Conservation (phyloP, 2,797 vertebrate genomes). For the Pyrocephalus nanus region DNA sequence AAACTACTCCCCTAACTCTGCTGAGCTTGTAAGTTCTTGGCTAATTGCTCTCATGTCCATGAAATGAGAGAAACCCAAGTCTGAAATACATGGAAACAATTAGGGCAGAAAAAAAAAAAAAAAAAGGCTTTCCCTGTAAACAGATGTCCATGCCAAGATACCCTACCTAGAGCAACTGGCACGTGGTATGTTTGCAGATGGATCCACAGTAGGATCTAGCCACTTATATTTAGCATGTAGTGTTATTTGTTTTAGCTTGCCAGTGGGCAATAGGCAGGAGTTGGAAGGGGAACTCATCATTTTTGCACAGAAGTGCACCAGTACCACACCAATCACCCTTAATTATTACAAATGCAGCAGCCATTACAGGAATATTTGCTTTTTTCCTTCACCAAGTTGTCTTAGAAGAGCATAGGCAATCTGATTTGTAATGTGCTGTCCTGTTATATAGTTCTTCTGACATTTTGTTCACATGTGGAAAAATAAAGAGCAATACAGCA, state of each 20-base stretch:
- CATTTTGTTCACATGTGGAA: not conserved
- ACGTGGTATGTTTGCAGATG: slow-evolving; percentile 60
- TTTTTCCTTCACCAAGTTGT: not conserved
- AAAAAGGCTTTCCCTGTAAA: slow-evolving; percentile 50
- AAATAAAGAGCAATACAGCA: not conserved
- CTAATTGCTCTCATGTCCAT: slow-evolving; percentile 64
- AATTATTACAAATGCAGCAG: not conserved
- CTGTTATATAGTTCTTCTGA: accelerated
- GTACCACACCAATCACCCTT: not conserved
- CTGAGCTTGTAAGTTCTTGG: slow-evolving; percentile 64
- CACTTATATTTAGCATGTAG: slow-evolving; percentile 57
- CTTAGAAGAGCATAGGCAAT: not conserved
- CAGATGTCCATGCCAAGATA: slow-evolving; percentile 55
- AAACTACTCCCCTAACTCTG: slow-evolving; percentile 52
- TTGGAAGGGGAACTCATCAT: not conserved
- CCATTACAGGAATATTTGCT: not conserved
- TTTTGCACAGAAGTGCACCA: not conserved
- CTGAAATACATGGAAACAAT: slow-evolving; percentile 64
- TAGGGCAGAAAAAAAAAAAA: not conserved
- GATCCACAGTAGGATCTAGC: slow-evolving; percentile 63
- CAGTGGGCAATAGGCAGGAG: not conserved
- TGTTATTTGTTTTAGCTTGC: slow-evolving; percentile 38
- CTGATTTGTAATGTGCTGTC: not conserved
- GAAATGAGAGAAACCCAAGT: slow-evolving; percentile 58
- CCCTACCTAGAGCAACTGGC: slow-evolving; percentile 61